phyloP scores from a whole-genome alignment of 2,797 vertebrate species.

The Hoplostethus atlanticus region DNA sequence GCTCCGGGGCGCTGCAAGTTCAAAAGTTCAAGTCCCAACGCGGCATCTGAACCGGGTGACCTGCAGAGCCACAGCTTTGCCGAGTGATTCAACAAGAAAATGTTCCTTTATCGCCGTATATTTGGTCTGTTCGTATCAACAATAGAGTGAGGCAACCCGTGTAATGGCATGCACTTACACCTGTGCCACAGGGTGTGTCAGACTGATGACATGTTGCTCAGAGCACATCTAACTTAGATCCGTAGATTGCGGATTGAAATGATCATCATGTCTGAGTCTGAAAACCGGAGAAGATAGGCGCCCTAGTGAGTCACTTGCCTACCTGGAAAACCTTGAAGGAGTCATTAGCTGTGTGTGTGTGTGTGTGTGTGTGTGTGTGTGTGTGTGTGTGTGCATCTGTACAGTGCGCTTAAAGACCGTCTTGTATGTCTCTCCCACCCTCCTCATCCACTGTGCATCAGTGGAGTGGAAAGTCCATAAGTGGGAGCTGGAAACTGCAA shows the following conservation, averaged over 20 bases:
- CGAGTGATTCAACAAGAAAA: slow-evolving; percentile 20
- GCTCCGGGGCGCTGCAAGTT: slow-evolving; percentile 46
- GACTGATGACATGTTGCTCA: slow-evolving; percentile 5
- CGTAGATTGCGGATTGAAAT: slow-evolving; percentile 14
- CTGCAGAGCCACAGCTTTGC: slow-evolving; percentile 22
- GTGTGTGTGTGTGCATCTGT: slow-evolving; percentile 24
- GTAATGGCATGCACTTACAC: slow-evolving; percentile 24
- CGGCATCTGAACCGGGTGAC: slow-evolving; percentile 53
- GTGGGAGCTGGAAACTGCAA: slow-evolving; percentile 78
- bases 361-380: slow-evolving; percentile 8
- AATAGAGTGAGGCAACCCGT: slow-evolving; percentile 9
- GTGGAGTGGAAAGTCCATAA: slow-evolving; percentile 80
- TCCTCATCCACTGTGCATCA: slow-evolving; percentile 61
- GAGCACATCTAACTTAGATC: slow-evolving; percentile 19
- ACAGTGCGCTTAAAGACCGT: slow-evolving; percentile 40
- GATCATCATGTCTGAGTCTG: slow-evolving; percentile 32
- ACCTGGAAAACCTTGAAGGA: slow-evolving; percentile 24
- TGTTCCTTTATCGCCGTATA: slow-evolving; percentile 2
- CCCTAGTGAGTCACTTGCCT: slow-evolving; percentile 26
- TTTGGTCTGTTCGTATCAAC: slow-evolving; percentile 7
- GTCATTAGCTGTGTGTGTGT: slow-evolving; percentile 7
- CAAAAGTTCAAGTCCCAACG: slow-evolving; percentile 60
- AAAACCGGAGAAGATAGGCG: slow-evolving; percentile 16
- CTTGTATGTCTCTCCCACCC: slow-evolving; percentile 47
- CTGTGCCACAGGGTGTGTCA: slow-evolving; percentile 18